A percentile compares a stretch with the other conserved stretches of the same genome.
Evolutionary conservation across 1,140 invertebrate species (phyloP).

Genomic region (Sinella curviseta): DNA sequence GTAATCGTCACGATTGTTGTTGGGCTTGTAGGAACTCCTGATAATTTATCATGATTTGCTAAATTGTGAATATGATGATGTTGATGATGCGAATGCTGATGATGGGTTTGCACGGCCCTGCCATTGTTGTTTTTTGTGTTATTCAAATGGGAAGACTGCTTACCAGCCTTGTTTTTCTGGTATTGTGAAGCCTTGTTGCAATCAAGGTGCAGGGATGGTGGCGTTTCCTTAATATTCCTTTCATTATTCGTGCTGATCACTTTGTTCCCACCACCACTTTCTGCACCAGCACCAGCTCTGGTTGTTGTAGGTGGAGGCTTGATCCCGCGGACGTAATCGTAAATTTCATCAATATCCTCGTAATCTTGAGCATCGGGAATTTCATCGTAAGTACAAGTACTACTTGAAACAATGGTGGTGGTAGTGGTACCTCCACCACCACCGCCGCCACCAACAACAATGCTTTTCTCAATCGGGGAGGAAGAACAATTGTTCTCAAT

Average conservation of each 20-base stretch:
- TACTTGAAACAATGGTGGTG: constrained; percentile 22
- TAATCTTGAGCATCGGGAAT: constrained; percentile 68
- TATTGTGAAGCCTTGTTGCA: constrained; percentile 1
- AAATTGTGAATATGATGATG: constrained; percentile 50
- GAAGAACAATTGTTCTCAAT: too few species aligned
- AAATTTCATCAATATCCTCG: constrained; percentile 95
- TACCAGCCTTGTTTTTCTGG: not conserved
- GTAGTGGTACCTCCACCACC: constrained; percentile 52
- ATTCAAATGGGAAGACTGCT: constrained; percentile 41
- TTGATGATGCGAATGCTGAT: constrained; percentile 54
- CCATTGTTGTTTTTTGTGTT: constrained; percentile 53
- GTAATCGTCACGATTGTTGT: constrained; percentile 30
- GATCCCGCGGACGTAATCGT: constrained; percentile 90
- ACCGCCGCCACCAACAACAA: too few species aligned
- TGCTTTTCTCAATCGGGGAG: constrained; percentile 56
- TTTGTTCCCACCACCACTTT: not conserved
- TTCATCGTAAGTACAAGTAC: constrained; percentile 45
- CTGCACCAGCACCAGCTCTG: too few species aligned
- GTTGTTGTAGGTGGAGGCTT: constrained; percentile 69
- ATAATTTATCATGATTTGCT: not conserved
- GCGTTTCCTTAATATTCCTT: not conserved
- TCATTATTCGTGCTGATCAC: not conserved
- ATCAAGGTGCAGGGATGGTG: not conserved
- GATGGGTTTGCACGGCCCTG: constrained; percentile 54
- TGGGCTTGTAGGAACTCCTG: constrained; percentile 32